A percentile compares a stretch with the other conserved stretches of the same genome.
Conservation (phyloP, 2,113 vertebrate species). For the Brachionichthys hirsutus region DNA sequence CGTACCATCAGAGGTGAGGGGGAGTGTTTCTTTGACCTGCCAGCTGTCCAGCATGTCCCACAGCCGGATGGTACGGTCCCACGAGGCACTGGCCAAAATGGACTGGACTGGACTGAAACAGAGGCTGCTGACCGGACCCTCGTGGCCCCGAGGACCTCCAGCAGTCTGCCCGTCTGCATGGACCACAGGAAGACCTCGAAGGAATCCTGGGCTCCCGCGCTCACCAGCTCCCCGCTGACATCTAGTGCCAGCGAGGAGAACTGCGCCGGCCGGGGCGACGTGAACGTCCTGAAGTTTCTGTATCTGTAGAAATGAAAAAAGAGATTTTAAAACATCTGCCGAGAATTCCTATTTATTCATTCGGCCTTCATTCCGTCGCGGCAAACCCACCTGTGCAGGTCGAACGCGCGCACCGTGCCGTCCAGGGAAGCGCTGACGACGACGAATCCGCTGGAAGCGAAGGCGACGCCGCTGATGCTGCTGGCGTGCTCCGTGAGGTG, state of each 20-base stretch:
- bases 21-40: constrained; percentile 89
- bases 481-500: constrained; percentile 93
- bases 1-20: constrained; percentile 85
- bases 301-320: constrained; percentile 72
- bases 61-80: constrained; percentile 90
- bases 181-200: constrained; percentile 99
- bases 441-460: constrained; percentile 87
- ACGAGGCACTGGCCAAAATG: constrained; percentile 91
- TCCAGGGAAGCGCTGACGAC: constrained; percentile 92
- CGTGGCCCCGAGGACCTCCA: constrained; percentile 93
- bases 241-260: constrained; percentile 93
- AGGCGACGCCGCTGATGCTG: constrained; percentile 85
- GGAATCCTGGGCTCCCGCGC: constrained; percentile 93
- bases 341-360: too few relatives aligned
- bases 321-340: neutral
- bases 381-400: constrained; percentile 93
- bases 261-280: constrained; percentile 88
- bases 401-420: constrained; percentile 94
- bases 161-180: constrained; percentile 92
- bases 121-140: constrained; percentile 89
- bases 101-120: constrained; percentile 89
- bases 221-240: constrained; percentile 89
- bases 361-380: too few relatives aligned
- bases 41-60: constrained; percentile 99
- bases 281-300: constrained; percentile 96